A percentile compares a stretch with the other conserved stretches of the same genome.
phyloP scores from a whole-genome alignment of 2,113 vertebrate species.

The Tragulus kanchil region DNA sequence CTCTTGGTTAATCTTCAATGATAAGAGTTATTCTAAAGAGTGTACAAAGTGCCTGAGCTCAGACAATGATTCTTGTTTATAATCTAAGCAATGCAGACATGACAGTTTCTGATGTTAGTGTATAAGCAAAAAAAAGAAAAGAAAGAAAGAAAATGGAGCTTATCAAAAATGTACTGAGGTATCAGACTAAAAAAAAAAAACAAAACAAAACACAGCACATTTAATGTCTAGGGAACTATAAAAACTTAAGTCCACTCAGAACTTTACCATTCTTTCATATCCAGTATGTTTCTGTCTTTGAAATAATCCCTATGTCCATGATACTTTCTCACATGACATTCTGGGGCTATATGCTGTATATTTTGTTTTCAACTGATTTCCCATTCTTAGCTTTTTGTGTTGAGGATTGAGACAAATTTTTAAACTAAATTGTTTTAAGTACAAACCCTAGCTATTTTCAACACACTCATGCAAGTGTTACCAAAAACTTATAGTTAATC shows the following conservation, averaged over 20 bases:
- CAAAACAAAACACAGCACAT: slow-evolving; percentile 52
- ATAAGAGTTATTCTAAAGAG: slow-evolving; percentile 29
- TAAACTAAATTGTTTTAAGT: background rate
- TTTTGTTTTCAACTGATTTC: background rate
- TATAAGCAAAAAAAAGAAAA: slow-evolving; percentile 62
- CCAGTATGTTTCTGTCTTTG: slow-evolving; percentile 59
- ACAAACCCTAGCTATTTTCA: background rate
- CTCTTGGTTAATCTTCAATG: background rate
- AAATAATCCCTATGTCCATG: slow-evolving; percentile 80
- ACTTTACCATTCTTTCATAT: slow-evolving; percentile 60
- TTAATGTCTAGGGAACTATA: slow-evolving; percentile 79
- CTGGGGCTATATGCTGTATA: background rate
- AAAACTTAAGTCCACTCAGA: slow-evolving; percentile 78
- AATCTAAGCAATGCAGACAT: background rate
- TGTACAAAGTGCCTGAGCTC: slow-evolving; percentile 40
- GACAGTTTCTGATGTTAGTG: background rate
- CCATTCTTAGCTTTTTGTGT: background rate
- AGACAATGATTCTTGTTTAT: slow-evolving; percentile 15
- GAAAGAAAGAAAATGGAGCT: slow-evolving; percentile 41
- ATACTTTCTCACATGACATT: slow-evolving; percentile 54
- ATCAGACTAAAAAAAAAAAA: background rate
- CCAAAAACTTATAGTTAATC: background rate
- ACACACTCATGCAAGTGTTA: background rate
- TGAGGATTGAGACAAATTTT: slow-evolving; percentile 9
- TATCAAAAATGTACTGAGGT: slow-evolving; percentile 72